A percentile compares a stretch with the other conserved stretches of the same genome.
Evolutionary conservation across 2,113 vertebrate species (phyloP).

Genomic region (Heterochromis multidens): DNA sequence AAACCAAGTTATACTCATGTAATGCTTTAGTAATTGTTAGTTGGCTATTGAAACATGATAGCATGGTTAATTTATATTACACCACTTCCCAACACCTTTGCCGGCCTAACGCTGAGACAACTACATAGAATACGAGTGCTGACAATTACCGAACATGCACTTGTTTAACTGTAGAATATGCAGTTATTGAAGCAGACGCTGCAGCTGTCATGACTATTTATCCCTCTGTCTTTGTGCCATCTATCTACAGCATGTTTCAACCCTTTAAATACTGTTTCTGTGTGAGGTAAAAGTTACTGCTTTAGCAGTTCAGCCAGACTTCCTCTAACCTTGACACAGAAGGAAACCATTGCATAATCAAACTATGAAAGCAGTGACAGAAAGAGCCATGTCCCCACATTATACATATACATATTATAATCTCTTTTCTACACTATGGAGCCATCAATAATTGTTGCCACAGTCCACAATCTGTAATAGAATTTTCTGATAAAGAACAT

Average conservation of each 20-base stretch:
- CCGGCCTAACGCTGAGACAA: slow-evolving; percentile 24
- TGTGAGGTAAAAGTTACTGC: slow-evolving; percentile 49
- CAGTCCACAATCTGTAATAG: not conserved
- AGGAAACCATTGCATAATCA: slow-evolving; percentile 43
- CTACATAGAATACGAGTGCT: slow-evolving; percentile 38
- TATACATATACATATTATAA: slow-evolving; percentile 7
- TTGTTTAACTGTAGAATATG: slow-evolving; percentile 31
- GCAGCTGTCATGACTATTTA: not conserved
- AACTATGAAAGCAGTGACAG: slow-evolving; percentile 27
- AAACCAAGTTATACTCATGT: slow-evolving; percentile 50
- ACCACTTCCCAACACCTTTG: slow-evolving; percentile 38
- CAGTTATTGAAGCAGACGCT: slow-evolving; percentile 26
- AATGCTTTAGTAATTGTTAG: slow-evolving; percentile 71
- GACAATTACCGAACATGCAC: slow-evolving; percentile 49
- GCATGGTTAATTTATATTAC: slow-evolving; percentile 65
- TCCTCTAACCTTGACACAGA: slow-evolving; percentile 30
- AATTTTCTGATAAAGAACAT: slow-evolving; percentile 7
- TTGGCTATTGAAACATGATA: slow-evolving; percentile 64
- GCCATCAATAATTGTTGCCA: not conserved
- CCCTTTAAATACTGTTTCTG: slow-evolving; percentile 51
- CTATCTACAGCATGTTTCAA: slow-evolving; percentile 13
- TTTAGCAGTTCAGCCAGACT: slow-evolving; percentile 26
- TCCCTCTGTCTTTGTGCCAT: not conserved
- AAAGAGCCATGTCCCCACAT: slow-evolving; percentile 8
- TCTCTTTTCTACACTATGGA: slow-evolving; percentile 13